A percentile compares a stretch with the other conserved stretches of the same genome.
Evolutionary conservation across 1,140 invertebrate genomes (phyloP).

Genomic region (Psilanteris sp.): DNA sequence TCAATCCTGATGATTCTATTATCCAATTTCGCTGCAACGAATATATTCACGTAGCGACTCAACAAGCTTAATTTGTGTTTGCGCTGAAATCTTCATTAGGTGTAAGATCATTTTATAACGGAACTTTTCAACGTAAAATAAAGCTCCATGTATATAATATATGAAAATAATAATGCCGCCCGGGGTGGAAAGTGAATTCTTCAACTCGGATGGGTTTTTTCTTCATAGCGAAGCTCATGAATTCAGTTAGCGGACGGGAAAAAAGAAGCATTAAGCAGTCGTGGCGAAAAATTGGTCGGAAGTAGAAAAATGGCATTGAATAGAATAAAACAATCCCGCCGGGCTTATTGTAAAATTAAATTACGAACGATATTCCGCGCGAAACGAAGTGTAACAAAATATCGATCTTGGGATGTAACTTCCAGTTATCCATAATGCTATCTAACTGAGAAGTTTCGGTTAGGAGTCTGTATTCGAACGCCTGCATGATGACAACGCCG

Average conservation of each 20-base stretch:
- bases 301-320: conserved; percentile 32
- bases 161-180: conserved; percentile 48
- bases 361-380: conserved; percentile 38
- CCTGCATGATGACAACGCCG: conserved; percentile 45
- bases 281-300: conserved; percentile 27
- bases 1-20: no score
- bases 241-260: conserved; percentile 43
- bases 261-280: conserved; percentile 47
- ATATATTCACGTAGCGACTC: no score
- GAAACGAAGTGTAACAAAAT: conserved; percentile 52
- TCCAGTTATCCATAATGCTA: conserved; percentile 34
- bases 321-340: conserved; percentile 39
- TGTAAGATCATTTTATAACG: conserved; percentile 7
- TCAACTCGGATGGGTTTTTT: conserved; percentile 35
- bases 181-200: conserved; percentile 37
- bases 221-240: conserved; percentile 31
- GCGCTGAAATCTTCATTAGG: conserved; percentile 10
- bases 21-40: no score
- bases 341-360: conserved; percentile 43
- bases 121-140: conserved; percentile 21
- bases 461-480: conserved; percentile 17
- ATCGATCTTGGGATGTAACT: conserved; percentile 47
- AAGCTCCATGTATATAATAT: conserved; percentile 24
- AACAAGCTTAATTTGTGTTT: conserved; percentile 4
- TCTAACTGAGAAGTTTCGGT: conserved; percentile 34